Conservation (phyloP, 1,140 invertebrate genomes). For the Akabosia matsudoensis region DNA sequence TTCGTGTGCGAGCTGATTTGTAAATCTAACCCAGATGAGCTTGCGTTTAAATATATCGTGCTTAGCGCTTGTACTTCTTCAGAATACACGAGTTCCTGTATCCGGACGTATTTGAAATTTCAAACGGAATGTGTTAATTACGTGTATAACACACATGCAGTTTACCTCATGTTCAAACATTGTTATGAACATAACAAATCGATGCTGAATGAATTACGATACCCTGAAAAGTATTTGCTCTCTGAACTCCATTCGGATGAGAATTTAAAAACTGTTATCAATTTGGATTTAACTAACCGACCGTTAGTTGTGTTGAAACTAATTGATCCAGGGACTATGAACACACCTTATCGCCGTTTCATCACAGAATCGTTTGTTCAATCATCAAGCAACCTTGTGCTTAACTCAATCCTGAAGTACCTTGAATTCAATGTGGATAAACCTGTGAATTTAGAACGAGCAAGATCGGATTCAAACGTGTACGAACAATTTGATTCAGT, state of each 20-base stretch:
- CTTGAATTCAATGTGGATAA: background rate
- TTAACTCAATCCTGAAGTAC: background rate
- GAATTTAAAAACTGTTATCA: background rate
- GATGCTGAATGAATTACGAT: background rate
- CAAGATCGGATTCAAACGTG: too few species aligned
- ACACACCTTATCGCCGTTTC: background rate
- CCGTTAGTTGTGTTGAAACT: constrained; percentile 1
- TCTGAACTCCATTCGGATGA: background rate
- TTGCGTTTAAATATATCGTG: background rate
- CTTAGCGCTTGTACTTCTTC: background rate
- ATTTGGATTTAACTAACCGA: background rate
- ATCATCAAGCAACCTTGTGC: background rate
- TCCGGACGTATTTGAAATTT: background rate
- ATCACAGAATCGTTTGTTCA: background rate
- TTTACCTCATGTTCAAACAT: constrained; percentile 1
- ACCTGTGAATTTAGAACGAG: background rate
- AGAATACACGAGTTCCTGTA: background rate
- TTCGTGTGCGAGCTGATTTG: background rate
- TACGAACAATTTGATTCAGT: too few species aligned
- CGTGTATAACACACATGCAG: background rate
- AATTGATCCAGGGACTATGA: background rate
- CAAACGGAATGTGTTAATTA: background rate
- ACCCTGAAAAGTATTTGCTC: constrained; percentile 8
- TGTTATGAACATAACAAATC: background rate
- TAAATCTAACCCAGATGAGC: background rate